Evolutionary conservation across 2,797 vertebrate genomes (phyloP).

Genomic region (Gymnoscopelus microlampas): DNA sequence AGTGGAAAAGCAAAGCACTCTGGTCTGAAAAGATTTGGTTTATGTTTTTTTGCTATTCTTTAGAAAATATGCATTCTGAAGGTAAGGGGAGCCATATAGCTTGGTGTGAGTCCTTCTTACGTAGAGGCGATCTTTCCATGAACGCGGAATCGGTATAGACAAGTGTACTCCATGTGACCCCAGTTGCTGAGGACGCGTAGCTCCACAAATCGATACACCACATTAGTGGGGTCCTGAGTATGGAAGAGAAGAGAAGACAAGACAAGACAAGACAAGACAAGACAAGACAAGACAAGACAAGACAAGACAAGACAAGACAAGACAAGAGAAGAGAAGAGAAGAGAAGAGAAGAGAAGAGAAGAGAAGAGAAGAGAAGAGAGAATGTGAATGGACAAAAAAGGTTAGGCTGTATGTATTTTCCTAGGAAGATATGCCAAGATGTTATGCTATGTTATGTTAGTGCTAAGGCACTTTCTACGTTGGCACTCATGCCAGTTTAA

Average conservation of each 20-base stretch:
- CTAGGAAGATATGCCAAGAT: too few relatives aligned
- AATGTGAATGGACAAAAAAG: not conserved
- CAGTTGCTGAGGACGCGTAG: constrained; percentile 90
- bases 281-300: not conserved
- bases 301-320: constrained; percentile 3
- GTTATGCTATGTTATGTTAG: too few relatives aligned
- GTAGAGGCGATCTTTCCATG: constrained; percentile 79
- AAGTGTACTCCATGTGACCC: constrained; percentile 93
- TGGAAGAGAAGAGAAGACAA: constrained; percentile 22
- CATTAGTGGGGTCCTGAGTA: constrained; percentile 71
- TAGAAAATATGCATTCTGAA: not conserved
- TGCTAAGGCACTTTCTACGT: too few relatives aligned
- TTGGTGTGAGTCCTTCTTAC: constrained; percentile 9
- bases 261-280: constrained; percentile 9
- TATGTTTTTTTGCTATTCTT: too few relatives aligned
- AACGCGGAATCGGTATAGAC: constrained; percentile 93
- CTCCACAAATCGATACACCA: constrained; percentile 81
- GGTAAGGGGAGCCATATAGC: not conserved
- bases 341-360: constrained; percentile 23
- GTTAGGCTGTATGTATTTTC: too few relatives aligned
- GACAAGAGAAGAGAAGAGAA: constrained; percentile 21
- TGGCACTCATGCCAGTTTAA: too few relatives aligned
- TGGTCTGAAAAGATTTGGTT: not conserved
- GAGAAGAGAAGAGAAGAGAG: constrained; percentile 8
- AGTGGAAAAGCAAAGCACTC: not conserved